A percentile compares a stretch with the other conserved stretches of the same genome.
Conservation (phyloP, 2,888 invertebrate species). For the Opisthograptis luteolata region DNA sequence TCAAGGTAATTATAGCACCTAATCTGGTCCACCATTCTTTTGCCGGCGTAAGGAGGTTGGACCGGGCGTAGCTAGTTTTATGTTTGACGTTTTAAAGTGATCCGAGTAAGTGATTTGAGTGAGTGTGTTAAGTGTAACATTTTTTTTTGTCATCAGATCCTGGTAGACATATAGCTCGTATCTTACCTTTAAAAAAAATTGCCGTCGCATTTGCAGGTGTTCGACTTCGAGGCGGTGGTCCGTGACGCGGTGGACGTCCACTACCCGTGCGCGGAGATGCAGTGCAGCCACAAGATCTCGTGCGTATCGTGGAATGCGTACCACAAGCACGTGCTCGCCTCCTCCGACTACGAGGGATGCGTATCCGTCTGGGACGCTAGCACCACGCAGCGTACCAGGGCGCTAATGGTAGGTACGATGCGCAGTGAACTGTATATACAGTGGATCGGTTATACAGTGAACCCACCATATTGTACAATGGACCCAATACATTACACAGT, state of each 20-base stretch:
- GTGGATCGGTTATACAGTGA: neutral
- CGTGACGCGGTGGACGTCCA: constrained; percentile 95
- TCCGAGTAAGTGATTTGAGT: no score
- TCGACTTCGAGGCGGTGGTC: constrained; percentile 94
- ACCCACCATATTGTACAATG: no score
- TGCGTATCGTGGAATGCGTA: constrained; percentile 98
- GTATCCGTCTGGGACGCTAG: constrained; percentile 97
- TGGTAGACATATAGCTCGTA: no score
- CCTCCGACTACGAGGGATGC: constrained; percentile 97
- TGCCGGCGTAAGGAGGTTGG: no score
- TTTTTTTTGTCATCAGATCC: no score
- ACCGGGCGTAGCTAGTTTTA: no score
- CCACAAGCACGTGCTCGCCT: constrained; percentile 92
- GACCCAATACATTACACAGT: neutral
- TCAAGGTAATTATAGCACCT: constrained; percentile 81
- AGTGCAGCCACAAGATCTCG: constrained; percentile 96
- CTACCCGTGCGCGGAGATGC: constrained; percentile 96
- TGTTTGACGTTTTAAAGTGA: no score
- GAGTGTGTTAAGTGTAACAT: no score
- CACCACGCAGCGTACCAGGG: constrained; percentile 89
- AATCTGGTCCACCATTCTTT: no score
- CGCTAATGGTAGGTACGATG: constrained; percentile 50
- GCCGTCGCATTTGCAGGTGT: constrained; percentile 82
- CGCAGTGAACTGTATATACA: neutral
- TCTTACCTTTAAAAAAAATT: neutral